phyloP scores from a whole-genome alignment of 2,797 vertebrate genomes.

The Oreonectes daqikongensis region DNA sequence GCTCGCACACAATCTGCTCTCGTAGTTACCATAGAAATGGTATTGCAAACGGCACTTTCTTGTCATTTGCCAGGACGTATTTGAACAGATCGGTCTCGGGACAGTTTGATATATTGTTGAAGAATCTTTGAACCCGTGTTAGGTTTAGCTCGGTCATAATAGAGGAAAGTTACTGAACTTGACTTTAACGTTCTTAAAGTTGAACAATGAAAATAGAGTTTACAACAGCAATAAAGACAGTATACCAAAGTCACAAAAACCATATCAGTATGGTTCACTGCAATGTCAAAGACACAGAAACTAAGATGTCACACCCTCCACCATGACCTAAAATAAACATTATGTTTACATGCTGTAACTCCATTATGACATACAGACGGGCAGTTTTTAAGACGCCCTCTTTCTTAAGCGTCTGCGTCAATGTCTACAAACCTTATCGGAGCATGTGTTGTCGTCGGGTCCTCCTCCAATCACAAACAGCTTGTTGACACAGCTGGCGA shows the following conservation, averaged over 20 bases:
- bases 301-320: slow-evolving; percentile 3
- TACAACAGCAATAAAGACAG: not conserved
- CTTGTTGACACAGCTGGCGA: slow-evolving; percentile 91
- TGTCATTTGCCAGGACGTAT: not conserved
- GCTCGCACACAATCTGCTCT: not conserved
- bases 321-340: slow-evolving; percentile 4
- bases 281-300: slow-evolving; percentile 1
- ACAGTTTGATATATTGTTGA: not conserved
- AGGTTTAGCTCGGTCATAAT: not conserved
- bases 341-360: slow-evolving; percentile 29
- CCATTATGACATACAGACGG: not conserved
- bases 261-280: not conserved
- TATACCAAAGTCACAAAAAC: not conserved
- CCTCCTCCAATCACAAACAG: slow-evolving; percentile 97
- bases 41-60: not conserved
- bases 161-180: not conserved
- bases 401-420: not conserved
- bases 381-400: slow-evolving; percentile 19
- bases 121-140: not conserved
- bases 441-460: slow-evolving; percentile 96
- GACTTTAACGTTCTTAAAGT: not conserved
- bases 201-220: not conserved
- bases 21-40: not conserved
- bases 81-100: not conserved
- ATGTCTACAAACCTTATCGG: slow-evolving; percentile 89